A percentile compares a stretch with the other conserved stretches of the same genome.
These are phyloP conservation scores for Scleropages formosus DNA, from an alignment of 2,797 vertebrate genomes.

Conservation along the genomic window DNA sequence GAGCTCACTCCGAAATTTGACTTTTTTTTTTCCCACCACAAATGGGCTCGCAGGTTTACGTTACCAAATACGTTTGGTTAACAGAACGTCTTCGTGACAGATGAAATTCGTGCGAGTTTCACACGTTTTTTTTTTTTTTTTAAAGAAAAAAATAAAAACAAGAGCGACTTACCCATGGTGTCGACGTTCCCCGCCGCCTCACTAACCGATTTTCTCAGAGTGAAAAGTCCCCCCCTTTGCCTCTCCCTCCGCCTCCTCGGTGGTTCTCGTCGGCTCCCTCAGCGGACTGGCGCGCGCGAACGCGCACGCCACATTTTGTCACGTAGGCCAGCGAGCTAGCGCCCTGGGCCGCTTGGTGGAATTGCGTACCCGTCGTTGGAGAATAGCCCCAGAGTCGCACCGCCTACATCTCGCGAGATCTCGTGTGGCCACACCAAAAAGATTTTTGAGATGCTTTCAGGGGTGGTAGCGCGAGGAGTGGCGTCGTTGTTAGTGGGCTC, in stretches of 20 bases:
- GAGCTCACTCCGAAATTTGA: constrained; percentile 16
- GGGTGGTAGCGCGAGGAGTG: not conserved
- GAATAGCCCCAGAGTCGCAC: constrained; percentile 31
- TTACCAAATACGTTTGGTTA: not conserved
- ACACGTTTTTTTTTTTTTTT: too few relatives aligned
- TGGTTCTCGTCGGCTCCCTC: constrained; percentile 54
- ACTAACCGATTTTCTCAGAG: constrained; percentile 59
- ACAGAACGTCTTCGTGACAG: not conserved
- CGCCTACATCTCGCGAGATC: constrained; percentile 48
- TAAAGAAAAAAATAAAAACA: too few relatives aligned
- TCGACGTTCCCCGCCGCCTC: constrained; percentile 65
- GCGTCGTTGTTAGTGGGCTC: not conserved
- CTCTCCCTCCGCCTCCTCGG: constrained; percentile 58
- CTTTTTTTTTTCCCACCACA: constrained; percentile 24
- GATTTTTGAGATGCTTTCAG: constrained; percentile 24
- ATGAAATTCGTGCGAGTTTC: not conserved
- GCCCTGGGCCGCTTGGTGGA: constrained; percentile 15
- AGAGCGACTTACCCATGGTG: constrained; percentile 66
- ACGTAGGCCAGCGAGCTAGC: constrained; percentile 32
- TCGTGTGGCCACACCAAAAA: constrained; percentile 24
- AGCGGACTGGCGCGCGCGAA: not conserved
- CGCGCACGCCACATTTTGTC: constrained; percentile 39
- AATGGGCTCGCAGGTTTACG: not conserved
- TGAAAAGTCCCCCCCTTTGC: constrained; percentile 64
- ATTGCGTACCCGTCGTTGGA: constrained; percentile 35